These are phyloP conservation scores for Shargacucullia verbasci DNA, from an alignment of 2,888 invertebrate genomes.

Conservation along the genomic window DNA sequence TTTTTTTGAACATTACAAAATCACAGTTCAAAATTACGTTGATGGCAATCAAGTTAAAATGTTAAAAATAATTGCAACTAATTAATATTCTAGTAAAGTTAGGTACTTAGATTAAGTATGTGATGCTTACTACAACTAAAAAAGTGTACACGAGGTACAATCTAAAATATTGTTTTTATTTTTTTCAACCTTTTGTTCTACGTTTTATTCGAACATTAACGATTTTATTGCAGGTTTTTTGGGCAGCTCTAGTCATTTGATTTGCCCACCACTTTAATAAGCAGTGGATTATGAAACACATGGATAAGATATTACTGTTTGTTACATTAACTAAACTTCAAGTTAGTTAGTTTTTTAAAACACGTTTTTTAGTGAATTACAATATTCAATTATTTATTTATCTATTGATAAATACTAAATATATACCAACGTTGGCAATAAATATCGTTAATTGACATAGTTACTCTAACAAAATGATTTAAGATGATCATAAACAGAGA, in stretches of 20 bases:
- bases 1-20: conserved; percentile 83
- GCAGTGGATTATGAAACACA: too few relatives aligned
- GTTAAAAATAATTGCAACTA: conserved; percentile 69
- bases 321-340: too few relatives aligned
- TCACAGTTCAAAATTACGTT: conserved; percentile 87
- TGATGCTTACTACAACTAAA: conserved; percentile 63
- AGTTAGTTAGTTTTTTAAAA: too few relatives aligned
- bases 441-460: conserved; percentile 35
- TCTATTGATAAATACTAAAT: conserved; percentile 1
- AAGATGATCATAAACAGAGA: too few relatives aligned
- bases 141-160: conserved; percentile 50
- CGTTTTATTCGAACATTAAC: conserved; percentile 40
- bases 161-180: conserved; percentile 42
- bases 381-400: too few relatives aligned
- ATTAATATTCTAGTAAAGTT: conserved; percentile 62
- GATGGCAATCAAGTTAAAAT: conserved; percentile 79
- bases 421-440: conserved; percentile 16
- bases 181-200: conserved; percentile 43
- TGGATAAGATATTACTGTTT: too few relatives aligned
- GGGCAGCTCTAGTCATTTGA: too few relatives aligned
- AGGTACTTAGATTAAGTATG: conserved; percentile 78
- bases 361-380: too few relatives aligned
- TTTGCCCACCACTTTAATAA: too few relatives aligned
- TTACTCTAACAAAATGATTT: conserved; percentile 14
- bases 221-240: conserved; percentile 22